phyloP scores from a whole-genome alignment of 2,797 vertebrate species.

The Dermochelys coriacea region DNA sequence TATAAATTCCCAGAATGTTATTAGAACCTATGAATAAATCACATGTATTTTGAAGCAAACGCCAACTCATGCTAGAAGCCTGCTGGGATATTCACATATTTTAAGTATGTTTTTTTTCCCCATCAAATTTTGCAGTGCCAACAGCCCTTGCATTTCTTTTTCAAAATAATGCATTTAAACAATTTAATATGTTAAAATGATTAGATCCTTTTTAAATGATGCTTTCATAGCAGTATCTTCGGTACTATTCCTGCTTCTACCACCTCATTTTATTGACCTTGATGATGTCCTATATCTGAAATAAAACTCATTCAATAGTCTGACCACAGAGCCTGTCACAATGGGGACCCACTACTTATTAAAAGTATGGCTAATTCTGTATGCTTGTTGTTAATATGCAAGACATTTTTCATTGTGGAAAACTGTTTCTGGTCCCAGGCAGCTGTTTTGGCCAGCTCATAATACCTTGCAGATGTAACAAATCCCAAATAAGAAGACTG shows the following conservation, averaged over 20 bases:
- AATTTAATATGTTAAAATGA: neutral
- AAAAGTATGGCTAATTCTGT: slow-evolving; percentile 53
- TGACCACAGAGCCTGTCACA: slow-evolving; percentile 31
- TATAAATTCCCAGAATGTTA: slow-evolving; percentile 52
- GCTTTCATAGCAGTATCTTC: neutral
- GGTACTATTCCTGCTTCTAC: neutral
- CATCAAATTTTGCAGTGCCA: slow-evolving; percentile 5
- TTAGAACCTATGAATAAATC: slow-evolving; percentile 67
- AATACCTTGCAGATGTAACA: slow-evolving; percentile 52
- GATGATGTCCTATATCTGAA: neutral
- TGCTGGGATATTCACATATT: slow-evolving; percentile 33
- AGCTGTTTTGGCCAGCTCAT: slow-evolving; percentile 51
- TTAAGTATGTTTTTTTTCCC: slow-evolving; percentile 36
- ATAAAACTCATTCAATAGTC: slow-evolving; percentile 20
- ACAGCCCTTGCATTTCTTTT: no score
- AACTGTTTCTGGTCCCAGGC: slow-evolving; percentile 49
- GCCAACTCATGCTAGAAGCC: slow-evolving; percentile 21
- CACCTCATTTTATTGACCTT: slow-evolving; percentile 25
- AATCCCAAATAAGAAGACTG: slow-evolving; percentile 36
- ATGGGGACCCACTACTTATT: slow-evolving; percentile 32
- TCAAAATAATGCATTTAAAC: no score
- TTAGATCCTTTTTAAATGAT: neutral
- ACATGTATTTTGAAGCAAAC: slow-evolving; percentile 19
- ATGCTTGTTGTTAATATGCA: slow-evolving; percentile 41
- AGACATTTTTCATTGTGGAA: slow-evolving; percentile 37